Percentiles rank a stretch among this genome's conserved stretches.
phyloP scores from a whole-genome alignment of 2,113 vertebrate genomes.

The Notothenia coriiceps region DNA sequence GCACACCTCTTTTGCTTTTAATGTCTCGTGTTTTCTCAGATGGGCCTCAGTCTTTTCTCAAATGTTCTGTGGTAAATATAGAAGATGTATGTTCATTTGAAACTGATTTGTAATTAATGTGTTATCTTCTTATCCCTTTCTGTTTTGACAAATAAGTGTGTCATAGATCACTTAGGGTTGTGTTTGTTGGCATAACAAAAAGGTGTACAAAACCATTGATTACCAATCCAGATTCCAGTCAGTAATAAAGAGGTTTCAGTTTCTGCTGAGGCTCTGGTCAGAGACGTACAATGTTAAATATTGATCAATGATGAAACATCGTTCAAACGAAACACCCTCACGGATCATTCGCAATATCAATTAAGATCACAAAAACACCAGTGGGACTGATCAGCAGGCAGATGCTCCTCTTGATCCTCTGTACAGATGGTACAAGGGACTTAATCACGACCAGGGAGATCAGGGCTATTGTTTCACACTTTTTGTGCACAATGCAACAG shows the following conservation, averaged over 20 bases:
- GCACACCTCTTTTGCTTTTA: conserved; percentile 16
- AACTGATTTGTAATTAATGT: conserved; percentile 5
- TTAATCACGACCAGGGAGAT: conserved; percentile 57
- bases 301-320: conserved; percentile 53
- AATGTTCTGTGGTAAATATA: background rate
- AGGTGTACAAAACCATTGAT: conserved; percentile 65
- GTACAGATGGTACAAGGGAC: conserved; percentile 69
- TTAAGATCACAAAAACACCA: conserved; percentile 40
- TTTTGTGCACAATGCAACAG: conserved; percentile 31
- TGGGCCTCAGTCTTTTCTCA: background rate
- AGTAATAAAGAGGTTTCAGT: conserved; percentile 43
- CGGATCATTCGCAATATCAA: conserved; percentile 31
- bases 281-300: conserved; percentile 46
- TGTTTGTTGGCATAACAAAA: conserved; percentile 69
- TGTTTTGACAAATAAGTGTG: conserved; percentile 57
- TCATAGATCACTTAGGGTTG: conserved; percentile 29
- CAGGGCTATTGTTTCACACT: conserved; percentile 66
- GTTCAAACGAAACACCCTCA: conserved; percentile 39
- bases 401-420: conserved; percentile 54
- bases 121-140: conserved; percentile 6
- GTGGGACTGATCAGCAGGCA: conserved; percentile 31
- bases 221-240: conserved; percentile 62
- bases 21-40: conserved; percentile 10
- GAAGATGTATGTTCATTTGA: background rate
- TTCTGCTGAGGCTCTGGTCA: conserved; percentile 21